Evolutionary conservation across 2,888 invertebrate genomes (phyloP), one percentile per base, ranked within the genome.

Genomic region (Papilio demoleus): DNA sequence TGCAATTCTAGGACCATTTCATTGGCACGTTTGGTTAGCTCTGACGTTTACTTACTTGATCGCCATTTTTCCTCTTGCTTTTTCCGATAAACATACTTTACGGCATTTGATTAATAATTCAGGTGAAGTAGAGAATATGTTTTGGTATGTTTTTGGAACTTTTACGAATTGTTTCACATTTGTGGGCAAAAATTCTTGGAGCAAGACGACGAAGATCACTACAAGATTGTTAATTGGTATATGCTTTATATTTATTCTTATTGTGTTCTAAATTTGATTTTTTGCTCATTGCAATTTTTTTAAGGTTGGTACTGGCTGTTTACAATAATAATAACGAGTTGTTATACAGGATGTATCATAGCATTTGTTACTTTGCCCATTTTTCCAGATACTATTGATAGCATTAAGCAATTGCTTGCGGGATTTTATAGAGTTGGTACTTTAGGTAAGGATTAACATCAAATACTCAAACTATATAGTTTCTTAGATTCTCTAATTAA

Each of bases 61-160:
- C 1, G 96, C 94, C 6, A 95, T 97, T 74, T 94, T 97, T 74
- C 96, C 96, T 1, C 88, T 97, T 62, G 94, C 95, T 0, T 96
- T 95, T 79, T 96, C 96, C 0, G 95, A 96, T 77, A 95, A 95
- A 75, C 93, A 95, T 69, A 94, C 95, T 0, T 81, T 96, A 19
- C 91, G 87, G 9, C 95, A 95, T 78, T 86, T 97, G 36, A 76
- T 96, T 34, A 92, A 94, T 47, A 94, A 95, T 74, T 95, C 95
- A 69, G 94, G 95, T 62, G 95, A 96, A 88, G 90, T 96, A 42
- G 96, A 96, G 85, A 96, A 96, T 76, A 96, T 97, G 96, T 97
- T 97, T 82, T 97, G 97, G 97, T 96, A 96, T 79, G 96, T 97
- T 66, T 97, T 96, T 77, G 96, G 97, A 5, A 97, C 96, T 53